Evolutionary conservation across 2,113 vertebrate genomes (phyloP), one percentile per base, ranked within the genome.

Genomic region (Sisor rabdophorus): DNA sequence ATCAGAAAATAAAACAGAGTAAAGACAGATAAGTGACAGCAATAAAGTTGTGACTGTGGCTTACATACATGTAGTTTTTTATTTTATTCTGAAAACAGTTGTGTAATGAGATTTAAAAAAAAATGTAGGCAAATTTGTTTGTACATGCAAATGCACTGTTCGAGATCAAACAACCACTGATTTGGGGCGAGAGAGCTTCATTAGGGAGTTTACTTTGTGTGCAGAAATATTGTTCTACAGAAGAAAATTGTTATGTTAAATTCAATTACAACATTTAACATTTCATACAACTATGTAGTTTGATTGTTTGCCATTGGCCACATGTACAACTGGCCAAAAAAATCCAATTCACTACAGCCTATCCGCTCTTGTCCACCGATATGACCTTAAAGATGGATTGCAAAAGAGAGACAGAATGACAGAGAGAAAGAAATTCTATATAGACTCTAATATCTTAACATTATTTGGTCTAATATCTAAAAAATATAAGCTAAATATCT

Each of bases 51-150:
- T 58, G 58, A 48, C 56, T 26, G 26, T 52, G 48, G 68, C 53
- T 73, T 54, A 47, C 48, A 70, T 26, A 68, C 68, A 58, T 64
- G 76, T 75, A 75, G 75, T 84, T 84, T 44, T 11, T 68, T n/a
- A n/a, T 22, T 50, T 68, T 50, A 73, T 78, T 82, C 76, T 78
- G 75, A 77, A 77, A 59, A 75, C 63, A 54, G 64, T 77, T 13
- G 16, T 47, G 60, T 77, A 74, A 28, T 68, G 75, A 36, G 19
- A 30, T 22, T 32, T 65, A 65, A 71, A 85, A 32, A 65, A 40
- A 10, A 71, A 71, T 36, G 12, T 26, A 24, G 26, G 36, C 24
- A 17, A 26, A 71, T 44, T 58, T 40, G 15, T 26, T 4, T 58
- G 26, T n/a, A 71, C 52, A 58, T 79, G 80, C 77, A 17, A 2